Evolutionary conservation across 2,888 invertebrate genomes (phyloP).

Genomic region (Thereva unica): DNA sequence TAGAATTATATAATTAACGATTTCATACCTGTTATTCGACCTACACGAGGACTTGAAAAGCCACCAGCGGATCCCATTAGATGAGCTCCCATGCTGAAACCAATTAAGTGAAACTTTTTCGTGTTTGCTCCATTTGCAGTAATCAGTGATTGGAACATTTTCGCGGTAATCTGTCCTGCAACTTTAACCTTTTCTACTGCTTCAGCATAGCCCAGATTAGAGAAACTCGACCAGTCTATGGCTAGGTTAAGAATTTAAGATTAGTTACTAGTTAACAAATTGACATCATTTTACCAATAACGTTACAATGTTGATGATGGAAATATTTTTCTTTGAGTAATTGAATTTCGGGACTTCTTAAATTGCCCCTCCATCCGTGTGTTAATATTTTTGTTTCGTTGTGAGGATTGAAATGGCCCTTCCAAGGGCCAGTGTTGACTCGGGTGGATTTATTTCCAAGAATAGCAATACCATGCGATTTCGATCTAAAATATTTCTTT

Average conservation of each 20-base stretch:
- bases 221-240: conserved; percentile 56
- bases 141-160: conserved; percentile 42
- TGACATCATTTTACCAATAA: conserved; percentile 48
- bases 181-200: conserved; percentile 54
- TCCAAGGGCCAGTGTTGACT: no score
- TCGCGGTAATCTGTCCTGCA: conserved; percentile 55
- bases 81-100: conserved; percentile 66
- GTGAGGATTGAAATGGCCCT: conserved; percentile 49
- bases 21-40: conserved; percentile 64
- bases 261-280: background rate
- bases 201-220: conserved; percentile 54
- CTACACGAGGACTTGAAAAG: conserved; percentile 58
- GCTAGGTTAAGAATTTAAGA: conserved; percentile 43
- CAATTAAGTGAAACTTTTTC: conserved; percentile 54
- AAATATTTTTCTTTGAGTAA: conserved; percentile 55
- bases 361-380: conserved; percentile 57
- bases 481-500: no score
- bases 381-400: conserved; percentile 56
- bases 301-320: conserved; percentile 51
- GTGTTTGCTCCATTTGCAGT: conserved; percentile 28
- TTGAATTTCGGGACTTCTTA: conserved; percentile 55
- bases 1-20: background rate
- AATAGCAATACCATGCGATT: no score
- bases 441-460: no score
- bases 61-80: conserved; percentile 65